These are phyloP conservation scores for Alectura lathami DNA, from an alignment of 2,113 vertebrate genomes.

Conservation along the genomic window DNA sequence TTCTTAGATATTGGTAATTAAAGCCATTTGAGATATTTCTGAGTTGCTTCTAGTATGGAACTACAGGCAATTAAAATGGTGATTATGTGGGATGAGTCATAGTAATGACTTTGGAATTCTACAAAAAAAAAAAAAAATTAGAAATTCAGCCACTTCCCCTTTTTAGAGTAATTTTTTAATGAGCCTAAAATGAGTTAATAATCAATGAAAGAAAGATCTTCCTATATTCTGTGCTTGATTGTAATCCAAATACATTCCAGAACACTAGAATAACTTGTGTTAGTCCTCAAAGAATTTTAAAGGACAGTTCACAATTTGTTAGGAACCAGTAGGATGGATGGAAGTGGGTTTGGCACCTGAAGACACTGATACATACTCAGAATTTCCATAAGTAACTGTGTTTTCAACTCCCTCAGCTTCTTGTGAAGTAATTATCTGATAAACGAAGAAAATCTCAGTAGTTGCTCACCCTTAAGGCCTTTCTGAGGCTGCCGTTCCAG, in stretches of 20 bases:
- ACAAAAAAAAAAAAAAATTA: no score
- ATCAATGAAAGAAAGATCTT: background rate
- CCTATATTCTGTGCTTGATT: background rate
- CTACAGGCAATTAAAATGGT: background rate
- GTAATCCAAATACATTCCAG: background rate
- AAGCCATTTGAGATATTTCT: conserved; percentile 14
- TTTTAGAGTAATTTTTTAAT: background rate
- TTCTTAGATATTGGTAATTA: background rate
- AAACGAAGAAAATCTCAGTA: background rate
- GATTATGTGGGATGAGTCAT: background rate
- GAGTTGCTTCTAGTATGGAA: background rate
- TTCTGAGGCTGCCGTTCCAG: background rate
- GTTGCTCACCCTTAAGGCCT: background rate
- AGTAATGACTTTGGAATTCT: background rate
- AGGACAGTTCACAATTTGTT: background rate
- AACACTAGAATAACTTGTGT: background rate
- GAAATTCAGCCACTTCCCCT: background rate
- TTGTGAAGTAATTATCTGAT: background rate
- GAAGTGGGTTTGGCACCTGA: background rate
- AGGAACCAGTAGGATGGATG: background rate
- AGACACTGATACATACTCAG: background rate
- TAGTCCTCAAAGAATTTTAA: background rate
- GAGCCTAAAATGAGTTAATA: background rate
- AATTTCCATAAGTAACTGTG: background rate
- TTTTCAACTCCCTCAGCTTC: background rate